A percentile compares a stretch with the other conserved stretches of the same genome.
These are phyloP conservation scores for Scomber japonicus DNA, from an alignment of 2,113 vertebrate genomes.

Conservation along the genomic window DNA sequence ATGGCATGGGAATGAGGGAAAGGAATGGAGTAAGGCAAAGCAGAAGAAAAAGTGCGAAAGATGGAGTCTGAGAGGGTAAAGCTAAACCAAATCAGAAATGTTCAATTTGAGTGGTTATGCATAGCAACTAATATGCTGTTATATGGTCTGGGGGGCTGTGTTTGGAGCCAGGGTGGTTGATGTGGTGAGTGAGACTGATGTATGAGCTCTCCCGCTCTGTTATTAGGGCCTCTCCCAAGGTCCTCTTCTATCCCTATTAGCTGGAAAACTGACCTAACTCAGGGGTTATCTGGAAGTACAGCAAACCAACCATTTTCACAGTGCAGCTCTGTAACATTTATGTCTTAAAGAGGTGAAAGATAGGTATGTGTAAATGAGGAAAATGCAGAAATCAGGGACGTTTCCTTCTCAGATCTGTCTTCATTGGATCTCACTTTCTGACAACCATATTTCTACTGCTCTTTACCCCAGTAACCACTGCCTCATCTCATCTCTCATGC, in stretches of 20 bases:
- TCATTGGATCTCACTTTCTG: constrained; percentile 6
- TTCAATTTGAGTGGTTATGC: constrained; percentile 65
- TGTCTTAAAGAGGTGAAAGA: constrained; percentile 40
- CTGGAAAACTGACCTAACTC: constrained; percentile 72
- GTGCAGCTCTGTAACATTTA: constrained; percentile 27
- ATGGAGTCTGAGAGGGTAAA: constrained; percentile 22
- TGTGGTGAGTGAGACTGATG: constrained; percentile 79
- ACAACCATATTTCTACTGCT: neutral
- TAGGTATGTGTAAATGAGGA: constrained; percentile 19
- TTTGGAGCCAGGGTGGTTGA: constrained; percentile 75
- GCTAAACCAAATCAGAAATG: constrained; percentile 71
- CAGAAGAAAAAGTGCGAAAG: constrained; percentile 22
- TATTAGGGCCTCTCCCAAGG: constrained; percentile 72
- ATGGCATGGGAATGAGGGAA: constrained; percentile 46
- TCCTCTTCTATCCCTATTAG: constrained; percentile 66
- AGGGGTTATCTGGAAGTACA: constrained; percentile 67
- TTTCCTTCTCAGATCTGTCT: constrained; percentile 29
- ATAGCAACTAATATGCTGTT: constrained; percentile 71
- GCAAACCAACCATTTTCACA: constrained; percentile 53
- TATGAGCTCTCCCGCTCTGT: constrained; percentile 73
- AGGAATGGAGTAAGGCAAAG: constrained; percentile 1
- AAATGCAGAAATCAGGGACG: constrained; percentile 19
- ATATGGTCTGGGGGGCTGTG: constrained; percentile 71
- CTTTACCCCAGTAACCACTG: neutral
- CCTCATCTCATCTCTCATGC: neutral